These are phyloP conservation scores for Lysandra coridon DNA, from an alignment of 2,888 invertebrate genomes.

Conservation along the genomic window DNA sequence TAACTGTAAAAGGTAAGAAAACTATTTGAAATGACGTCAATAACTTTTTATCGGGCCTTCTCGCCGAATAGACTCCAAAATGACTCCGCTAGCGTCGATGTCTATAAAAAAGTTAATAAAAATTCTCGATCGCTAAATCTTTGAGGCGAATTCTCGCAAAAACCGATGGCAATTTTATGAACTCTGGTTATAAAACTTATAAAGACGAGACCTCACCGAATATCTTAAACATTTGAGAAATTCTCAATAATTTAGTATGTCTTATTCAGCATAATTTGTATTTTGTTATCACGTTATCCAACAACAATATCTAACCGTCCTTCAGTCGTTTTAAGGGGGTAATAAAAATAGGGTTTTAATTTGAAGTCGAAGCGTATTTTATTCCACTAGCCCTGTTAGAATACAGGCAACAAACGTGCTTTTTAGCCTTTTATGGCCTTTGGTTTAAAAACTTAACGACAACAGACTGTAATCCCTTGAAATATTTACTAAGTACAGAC, in stretches of 20 bases:
- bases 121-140: slow-evolving; percentile 12
- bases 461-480: no score
- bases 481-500: neutral
- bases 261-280: neutral
- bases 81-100: neutral
- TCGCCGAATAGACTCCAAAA: neutral
- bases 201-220: slow-evolving; percentile 1
- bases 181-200: slow-evolving; percentile 6
- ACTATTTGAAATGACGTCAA: neutral
- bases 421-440: no score
- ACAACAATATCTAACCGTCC: no score
- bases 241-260: neutral
- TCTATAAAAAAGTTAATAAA: slow-evolving; percentile 16
- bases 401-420: no score
- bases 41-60: neutral
- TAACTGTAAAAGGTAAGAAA: neutral
- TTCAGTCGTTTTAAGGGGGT: no score
- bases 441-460: neutral
- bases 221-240: neutral
- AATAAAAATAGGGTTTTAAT: no score
- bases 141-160: slow-evolving; percentile 9
- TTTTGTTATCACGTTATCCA: no score
- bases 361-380: no score
- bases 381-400: no score
- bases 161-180: slow-evolving; percentile 9